Base-by-base conservation (phyloP, 92 coral and sea anemone genomes). In the Zoanthus gigantus region DNA sequence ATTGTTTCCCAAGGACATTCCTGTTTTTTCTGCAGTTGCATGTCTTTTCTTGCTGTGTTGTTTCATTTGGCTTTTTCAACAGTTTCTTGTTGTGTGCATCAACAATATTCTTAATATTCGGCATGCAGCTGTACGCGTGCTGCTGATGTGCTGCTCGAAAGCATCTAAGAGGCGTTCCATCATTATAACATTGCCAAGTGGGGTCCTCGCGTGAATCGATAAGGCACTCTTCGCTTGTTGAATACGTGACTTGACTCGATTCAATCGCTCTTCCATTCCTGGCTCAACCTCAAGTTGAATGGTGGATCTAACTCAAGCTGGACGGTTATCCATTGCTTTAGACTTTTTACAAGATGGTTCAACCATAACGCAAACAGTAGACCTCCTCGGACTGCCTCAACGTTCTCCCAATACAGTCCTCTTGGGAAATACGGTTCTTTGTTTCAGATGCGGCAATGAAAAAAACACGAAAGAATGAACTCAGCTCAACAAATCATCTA, bases 111-210 rank as follows among this genome's bases (percentile, higher is more conserved):
- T 23, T 23, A 23, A 23, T 23, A 23, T 23, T 23, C 23, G 23
- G 23, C 23, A 23, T 23, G 23, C 23, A 23, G 9, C 74, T 71
- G 32, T 30, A 71, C 30, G 29, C 10, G 29, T 71, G 69, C 58
- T 63, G 44, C 17, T 68, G 32, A 23, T 23, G 23, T 23, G 23
- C 23, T 23, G 23, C 23, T 23, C 23, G 23, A 23, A 23, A 23
- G 23, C 23, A 23, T 23, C 23, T 63, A 76, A 44, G 1, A 86
- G 84, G 32, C 84, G 68, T 78, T 66, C 90, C 85, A 86, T 65
- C 78, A 77, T 63, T 0, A 18, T 9, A 18, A 86, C 46, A 67
- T 65, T 86, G 71, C 90, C 84, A 72, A 86, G 67, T 10, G 90
- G 78, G 17, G 78, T 86, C 16, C 77, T 73, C 42, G 48, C 44